Evolutionary conservation across 2,113 vertebrate species (phyloP), one percentile per base, ranked within the genome.

Genomic region (Callospermophilus lateralis): DNA sequence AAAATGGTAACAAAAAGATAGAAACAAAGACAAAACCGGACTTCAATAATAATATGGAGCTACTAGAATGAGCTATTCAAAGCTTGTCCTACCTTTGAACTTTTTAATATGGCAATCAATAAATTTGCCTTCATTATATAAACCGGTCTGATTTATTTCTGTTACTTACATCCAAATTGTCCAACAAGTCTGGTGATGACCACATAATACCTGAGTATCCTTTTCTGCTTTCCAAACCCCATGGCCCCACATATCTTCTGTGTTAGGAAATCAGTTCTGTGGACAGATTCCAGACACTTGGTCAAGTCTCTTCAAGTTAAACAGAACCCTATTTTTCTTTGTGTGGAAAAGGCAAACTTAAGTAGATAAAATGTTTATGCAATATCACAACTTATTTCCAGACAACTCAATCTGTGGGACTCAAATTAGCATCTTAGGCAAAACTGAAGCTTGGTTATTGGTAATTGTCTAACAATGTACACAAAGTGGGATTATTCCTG

Each of bases 401-500:
- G 84, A 65, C 72, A 79, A 34, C 32, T 79, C 79, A 79, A 76
- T 79, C 55, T 51, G 16, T 72, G 34, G 84, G 87, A 83, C 28
- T 92, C 79, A 95, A 87, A 45, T 55, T 73, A 83, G 5, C 79
- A 42, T n/a, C n/a, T 84, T 83, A 55, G n/a, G 30, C 86, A 91
- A 86, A 95, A 91, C 61, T 45, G 3, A 65, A 63, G 28, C 81
- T 91, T 63, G 7, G 68, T 93, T 85, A 37, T 77, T 91, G 53
- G 61, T 88, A 78, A 79, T 86, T 91, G 34, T 83, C 92, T 96
- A 61, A 55, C 45, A 89, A 58, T 45, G 39, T 55, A 77, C 13
- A 81, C 48, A 96, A 94, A 81, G 90, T n/a, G 77, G 24, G 17
- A 55, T 86, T 87, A 61, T 85, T 79, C 93, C 83, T 73, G 51